phyloP scores from a whole-genome alignment of 2,797 vertebrate genomes.

The Girardinus metallicus region DNA sequence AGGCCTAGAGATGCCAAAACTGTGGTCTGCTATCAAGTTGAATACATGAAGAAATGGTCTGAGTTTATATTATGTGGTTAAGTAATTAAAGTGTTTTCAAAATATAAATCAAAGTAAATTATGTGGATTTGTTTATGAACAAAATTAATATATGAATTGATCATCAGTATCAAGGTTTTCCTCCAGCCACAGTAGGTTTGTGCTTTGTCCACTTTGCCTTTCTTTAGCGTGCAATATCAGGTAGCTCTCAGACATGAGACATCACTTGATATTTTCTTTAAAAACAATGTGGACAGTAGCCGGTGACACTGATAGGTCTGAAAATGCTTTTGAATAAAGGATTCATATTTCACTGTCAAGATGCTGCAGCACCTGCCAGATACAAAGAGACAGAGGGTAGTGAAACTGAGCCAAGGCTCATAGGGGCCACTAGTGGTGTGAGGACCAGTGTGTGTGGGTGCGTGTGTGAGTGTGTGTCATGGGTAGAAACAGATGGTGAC shows the following conservation, averaged over 20 bases:
- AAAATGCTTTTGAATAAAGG: constrained; percentile 33
- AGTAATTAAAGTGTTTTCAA: not conserved
- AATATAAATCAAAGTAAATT: not conserved
- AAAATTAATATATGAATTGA: not conserved
- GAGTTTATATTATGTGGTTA: not conserved
- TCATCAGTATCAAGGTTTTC: not conserved
- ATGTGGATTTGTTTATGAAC: not conserved
- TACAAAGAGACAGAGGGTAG: constrained; percentile 20
- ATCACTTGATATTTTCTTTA: not conserved
- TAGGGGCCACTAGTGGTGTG: constrained; percentile 32
- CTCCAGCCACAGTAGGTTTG: not conserved
- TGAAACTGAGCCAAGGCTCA: constrained; percentile 29
- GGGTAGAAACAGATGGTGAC: constrained; percentile 56
- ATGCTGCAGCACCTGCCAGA: constrained; percentile 12
- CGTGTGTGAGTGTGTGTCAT: not conserved
- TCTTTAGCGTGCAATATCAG: not conserved
- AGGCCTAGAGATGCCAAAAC: not conserved
- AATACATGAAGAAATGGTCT: not conserved
- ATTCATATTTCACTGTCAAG: constrained; percentile 47
- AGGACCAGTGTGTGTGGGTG: constrained; percentile 14
- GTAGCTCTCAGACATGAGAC: not conserved
- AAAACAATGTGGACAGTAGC: constrained; percentile 18
- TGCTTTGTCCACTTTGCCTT: not conserved
- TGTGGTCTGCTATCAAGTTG: not conserved
- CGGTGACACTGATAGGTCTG: constrained; percentile 17